Evolutionary conservation across 2,888 invertebrate genomes (phyloP), one percentile per base, ranked within the genome.

Genomic region (Tuta absoluta): DNA sequence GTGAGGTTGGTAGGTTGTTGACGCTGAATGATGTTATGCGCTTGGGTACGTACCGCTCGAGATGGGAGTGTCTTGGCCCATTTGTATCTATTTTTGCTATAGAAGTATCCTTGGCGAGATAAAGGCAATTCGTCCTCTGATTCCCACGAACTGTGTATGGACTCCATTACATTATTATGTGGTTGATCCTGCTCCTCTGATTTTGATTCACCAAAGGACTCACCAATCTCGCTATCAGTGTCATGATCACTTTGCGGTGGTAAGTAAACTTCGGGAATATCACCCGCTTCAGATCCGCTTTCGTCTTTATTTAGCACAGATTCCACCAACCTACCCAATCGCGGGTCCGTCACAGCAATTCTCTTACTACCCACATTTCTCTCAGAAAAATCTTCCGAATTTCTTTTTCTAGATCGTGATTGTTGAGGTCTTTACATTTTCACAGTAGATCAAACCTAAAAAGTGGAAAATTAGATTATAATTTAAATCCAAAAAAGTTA

Each of bases 81-180:
- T 37, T 65, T 66, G 65, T 51, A 68, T 33, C 65, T 19, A 66
- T 64, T 69, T 51, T 70, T 64, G 48, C 63, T 38, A 62, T 71
- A 72, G 60, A 60, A 60, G 62, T 41, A 64, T 58, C 64, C 28
- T 61, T 61, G 14, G 58, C 64, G 63, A 63, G 65, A 63, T 53
- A 67, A 62, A 62, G 63, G 65, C 62, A 63, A 62, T 58, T 67
- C 62, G 58, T 64, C 65, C n/a, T n/a, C n/a, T n/a, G n/a, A 62
- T 56, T 63, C 37, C 62, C 62, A 64, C 14, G n/a, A 10, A 19
- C 59, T 49, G 37, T 48, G 11, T 19, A 33, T 37, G 56, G 51
- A 61, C 63, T 66, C 28, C 37, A 51, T 23, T 66, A 63, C 33
- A 65, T 48, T 62, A n/a, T 12, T n/a, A 24, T 28, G 24, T 57